These are phyloP conservation scores for Uloborus plumipes DNA, from an alignment of 2,888 invertebrate species.

Conservation along the genomic window DNA sequence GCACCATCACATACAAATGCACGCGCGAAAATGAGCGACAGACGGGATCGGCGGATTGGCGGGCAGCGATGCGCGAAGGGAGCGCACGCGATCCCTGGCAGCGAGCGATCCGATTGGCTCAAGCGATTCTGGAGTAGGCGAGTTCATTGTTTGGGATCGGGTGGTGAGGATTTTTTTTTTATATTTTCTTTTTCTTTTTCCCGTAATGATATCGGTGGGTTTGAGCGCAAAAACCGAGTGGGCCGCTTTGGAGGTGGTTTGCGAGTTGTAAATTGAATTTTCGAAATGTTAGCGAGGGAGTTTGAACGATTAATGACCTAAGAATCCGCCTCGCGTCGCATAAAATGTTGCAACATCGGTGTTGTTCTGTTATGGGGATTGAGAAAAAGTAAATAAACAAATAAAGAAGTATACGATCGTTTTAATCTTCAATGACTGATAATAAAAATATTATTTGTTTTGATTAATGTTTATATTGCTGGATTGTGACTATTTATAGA, in stretches of 20 bases:
- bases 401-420: too few relatives aligned
- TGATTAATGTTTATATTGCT: too few relatives aligned
- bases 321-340: too few relatives aligned
- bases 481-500: too few relatives aligned
- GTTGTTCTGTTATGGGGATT: too few relatives aligned
- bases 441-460: too few relatives aligned
- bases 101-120: constrained; percentile 12
- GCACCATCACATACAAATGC: constrained; percentile 10
- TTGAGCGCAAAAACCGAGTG: constrained; percentile 13
- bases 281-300: constrained; percentile 25
- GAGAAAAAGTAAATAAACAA: too few relatives aligned
- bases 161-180: background rate
- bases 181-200: constrained; percentile 9
- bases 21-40: constrained; percentile 45
- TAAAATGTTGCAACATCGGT: too few relatives aligned
- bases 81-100: constrained; percentile 22
- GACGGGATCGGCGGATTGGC: constrained; percentile 24
- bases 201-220: constrained; percentile 2
- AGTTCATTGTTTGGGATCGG: constrained; percentile 29
- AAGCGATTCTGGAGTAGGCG: background rate
- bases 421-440: too few relatives aligned
- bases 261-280: constrained; percentile 39
- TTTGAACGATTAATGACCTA: background rate
- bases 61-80: constrained; percentile 28
- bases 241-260: constrained; percentile 29